Base-by-base conservation (phyloP, 2,888 invertebrate species). In the Drosophila leonis region DNA sequence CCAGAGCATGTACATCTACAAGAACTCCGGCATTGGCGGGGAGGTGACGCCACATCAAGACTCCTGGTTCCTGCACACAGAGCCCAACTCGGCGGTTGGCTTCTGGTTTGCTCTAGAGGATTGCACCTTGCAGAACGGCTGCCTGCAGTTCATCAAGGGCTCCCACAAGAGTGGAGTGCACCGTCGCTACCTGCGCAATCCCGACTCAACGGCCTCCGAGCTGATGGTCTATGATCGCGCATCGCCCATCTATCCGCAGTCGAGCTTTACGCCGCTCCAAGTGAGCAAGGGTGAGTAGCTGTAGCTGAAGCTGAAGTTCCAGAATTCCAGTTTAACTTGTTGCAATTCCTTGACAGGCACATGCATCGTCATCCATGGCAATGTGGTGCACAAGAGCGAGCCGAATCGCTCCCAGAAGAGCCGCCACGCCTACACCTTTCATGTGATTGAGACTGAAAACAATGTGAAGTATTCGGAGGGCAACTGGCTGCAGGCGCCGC, bases 1-100 rank as follows among this genome's bases (percentile, higher is more conserved):
- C 1, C 99, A 99, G 92, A 98, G 98, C 93, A 99, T 99, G 99
- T 97, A 98, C 90, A 99, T 99, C 73, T 99, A 97, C 93, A 99
- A 99, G 94, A 98, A 98, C 94, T 98, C 98, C 0, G 95, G 96
- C 20, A 94, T 97, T 67, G 98, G 98, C 0, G 96, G 98, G 6
- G 97, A 97, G 95, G 97, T 97, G 4, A 94, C 93, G 20, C 94
- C 96, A 0, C 98, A 98, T 92, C 97, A 98, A 93, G 99, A 99
- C 92, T 96, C 97, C 0, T 95, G 97, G 4, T 99, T 96, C 92
- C 94, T 99, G 46, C 94, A 96, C 91, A 97, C 98, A 0, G 97
- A 97, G 20, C 98, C 98, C 1, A 94, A 95, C 46, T 95, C 95
- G 12, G 94, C 97, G 0, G 92, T 97, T 2, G 99, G 99, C 0